These are phyloP conservation scores for Bufo gargarizans DNA, from an alignment of 2,113 vertebrate species.

Conservation along the genomic window DNA sequence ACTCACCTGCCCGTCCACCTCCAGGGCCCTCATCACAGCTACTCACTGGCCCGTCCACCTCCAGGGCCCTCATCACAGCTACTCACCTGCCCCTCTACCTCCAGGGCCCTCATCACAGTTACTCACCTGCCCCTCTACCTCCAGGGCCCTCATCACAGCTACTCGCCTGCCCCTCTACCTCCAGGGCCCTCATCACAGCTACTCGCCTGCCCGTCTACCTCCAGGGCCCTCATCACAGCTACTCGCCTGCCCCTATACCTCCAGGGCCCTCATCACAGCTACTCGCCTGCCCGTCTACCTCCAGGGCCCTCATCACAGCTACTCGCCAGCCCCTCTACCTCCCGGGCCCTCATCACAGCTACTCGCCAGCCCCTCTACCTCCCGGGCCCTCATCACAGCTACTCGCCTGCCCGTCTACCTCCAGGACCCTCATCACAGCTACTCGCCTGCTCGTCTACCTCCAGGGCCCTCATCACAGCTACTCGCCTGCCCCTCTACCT, in stretches of 20 bases:
- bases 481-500: conserved; percentile 54
- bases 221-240: conserved; percentile 56
- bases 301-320: too few relatives aligned
- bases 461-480: too few relatives aligned
- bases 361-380: too few relatives aligned
- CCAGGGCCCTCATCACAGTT: conserved; percentile 60
- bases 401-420: conserved; percentile 54
- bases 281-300: too few relatives aligned
- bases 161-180: conserved; percentile 45
- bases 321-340: conserved; percentile 54
- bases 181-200: conserved; percentile 46
- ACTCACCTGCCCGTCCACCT: conserved; percentile 55
- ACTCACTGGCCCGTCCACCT: too few relatives aligned
- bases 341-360: conserved; percentile 61
- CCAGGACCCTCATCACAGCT: neutral
- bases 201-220: conserved; percentile 1
- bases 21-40: conserved; percentile 34
- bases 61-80: too few relatives aligned
- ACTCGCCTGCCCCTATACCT: conserved; percentile 54
- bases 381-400: too few relatives aligned
- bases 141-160: too few relatives aligned
- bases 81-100: conserved; percentile 55
- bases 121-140: too few relatives aligned
- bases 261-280: conserved; percentile 60
- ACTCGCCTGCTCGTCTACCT: too few relatives aligned